Conservation (phyloP, 2,113 vertebrate genomes). For the Rhinoderma darwinii region DNA sequence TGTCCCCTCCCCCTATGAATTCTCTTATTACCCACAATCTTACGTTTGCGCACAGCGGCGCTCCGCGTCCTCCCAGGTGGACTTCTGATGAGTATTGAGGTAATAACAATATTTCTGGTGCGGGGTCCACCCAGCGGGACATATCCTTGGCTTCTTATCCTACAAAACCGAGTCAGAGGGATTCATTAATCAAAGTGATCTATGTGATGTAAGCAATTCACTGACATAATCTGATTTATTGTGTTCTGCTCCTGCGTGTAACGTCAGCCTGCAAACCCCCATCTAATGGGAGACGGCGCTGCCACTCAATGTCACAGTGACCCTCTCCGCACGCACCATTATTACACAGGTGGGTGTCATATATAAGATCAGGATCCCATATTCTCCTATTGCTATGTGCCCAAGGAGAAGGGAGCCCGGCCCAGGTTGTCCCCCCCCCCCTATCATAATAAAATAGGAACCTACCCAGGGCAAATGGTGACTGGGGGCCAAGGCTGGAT, state of each 20-base stretch:
- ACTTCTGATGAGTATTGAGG: slow-evolving; percentile 63
- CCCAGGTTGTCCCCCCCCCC: no score
- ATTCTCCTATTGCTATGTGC: not conserved
- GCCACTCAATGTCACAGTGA: not conserved
- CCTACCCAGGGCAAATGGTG: no score
- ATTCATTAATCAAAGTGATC: not conserved
- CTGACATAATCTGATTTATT: slow-evolving; percentile 3
- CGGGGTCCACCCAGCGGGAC: slow-evolving; percentile 67
- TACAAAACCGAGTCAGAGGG: slow-evolving; percentile 24
- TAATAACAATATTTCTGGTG: slow-evolving; percentile 69
- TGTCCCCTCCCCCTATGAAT: not conserved
- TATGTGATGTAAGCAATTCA: not conserved
- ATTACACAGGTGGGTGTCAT: not conserved
- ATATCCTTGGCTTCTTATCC: slow-evolving; percentile 61
- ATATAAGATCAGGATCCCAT: no score
- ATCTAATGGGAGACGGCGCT: not conserved
- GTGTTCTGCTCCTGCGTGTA: not conserved
- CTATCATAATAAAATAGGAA: no score
- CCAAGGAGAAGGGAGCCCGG: not conserved
- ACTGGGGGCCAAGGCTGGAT: no score
- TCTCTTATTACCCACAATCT: no score
- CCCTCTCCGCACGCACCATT: not conserved
- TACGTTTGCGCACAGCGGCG: slow-evolving; percentile 70
- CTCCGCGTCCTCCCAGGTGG: slow-evolving; percentile 72
- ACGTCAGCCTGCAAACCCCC: slow-evolving; percentile 5